A percentile compares a stretch with the other conserved stretches of the same genome.
Evolutionary conservation across 1,140 invertebrate species (phyloP).

Genomic region (Epicauta chinensis): DNA sequence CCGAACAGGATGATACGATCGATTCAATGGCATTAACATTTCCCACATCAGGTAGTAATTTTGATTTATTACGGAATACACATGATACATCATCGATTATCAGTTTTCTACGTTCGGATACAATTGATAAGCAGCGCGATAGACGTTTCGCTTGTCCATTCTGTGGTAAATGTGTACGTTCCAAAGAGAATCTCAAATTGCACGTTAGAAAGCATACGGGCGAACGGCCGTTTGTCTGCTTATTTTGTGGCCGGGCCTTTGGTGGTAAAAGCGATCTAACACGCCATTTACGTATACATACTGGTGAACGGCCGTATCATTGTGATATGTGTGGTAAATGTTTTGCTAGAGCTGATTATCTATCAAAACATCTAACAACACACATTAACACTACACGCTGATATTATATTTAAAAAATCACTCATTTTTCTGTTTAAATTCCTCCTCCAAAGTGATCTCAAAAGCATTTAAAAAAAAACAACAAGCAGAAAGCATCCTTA

Average conservation of each 20-base stretch:
- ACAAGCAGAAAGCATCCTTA: no score
- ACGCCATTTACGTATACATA: slow-evolving; percentile 78
- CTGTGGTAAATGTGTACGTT: slow-evolving; percentile 81
- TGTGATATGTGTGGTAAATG: slow-evolving; percentile 88
- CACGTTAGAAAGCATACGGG: slow-evolving; percentile 86
- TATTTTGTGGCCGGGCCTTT: slow-evolving; percentile 80
- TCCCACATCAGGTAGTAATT: slow-evolving; percentile 31
- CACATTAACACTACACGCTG: slow-evolving; percentile 69
- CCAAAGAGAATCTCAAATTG: slow-evolving; percentile 80
- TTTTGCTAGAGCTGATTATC: slow-evolving; percentile 80
- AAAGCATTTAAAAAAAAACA: no score
- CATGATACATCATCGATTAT: slow-evolving; percentile 56
- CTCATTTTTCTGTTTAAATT: no score
- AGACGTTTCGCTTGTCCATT: slow-evolving; percentile 75
- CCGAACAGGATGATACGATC: slow-evolving; percentile 62
- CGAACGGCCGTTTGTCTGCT: slow-evolving; percentile 78
- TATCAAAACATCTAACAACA: slow-evolving; percentile 85
- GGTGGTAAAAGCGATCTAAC: slow-evolving; percentile 82
- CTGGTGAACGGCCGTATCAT: slow-evolving; percentile 79
- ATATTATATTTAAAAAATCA: slow-evolving; percentile 20
- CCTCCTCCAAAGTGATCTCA: neutral
- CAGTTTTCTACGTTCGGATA: slow-evolving; percentile 54
- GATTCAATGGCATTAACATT: slow-evolving; percentile 52
- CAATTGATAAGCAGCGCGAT: slow-evolving; percentile 59
- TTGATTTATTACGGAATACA: slow-evolving; percentile 38